Evolutionary conservation across 2,113 vertebrate genomes (phyloP).

Genomic region (Pseudolaguvia tuberculata): DNA sequence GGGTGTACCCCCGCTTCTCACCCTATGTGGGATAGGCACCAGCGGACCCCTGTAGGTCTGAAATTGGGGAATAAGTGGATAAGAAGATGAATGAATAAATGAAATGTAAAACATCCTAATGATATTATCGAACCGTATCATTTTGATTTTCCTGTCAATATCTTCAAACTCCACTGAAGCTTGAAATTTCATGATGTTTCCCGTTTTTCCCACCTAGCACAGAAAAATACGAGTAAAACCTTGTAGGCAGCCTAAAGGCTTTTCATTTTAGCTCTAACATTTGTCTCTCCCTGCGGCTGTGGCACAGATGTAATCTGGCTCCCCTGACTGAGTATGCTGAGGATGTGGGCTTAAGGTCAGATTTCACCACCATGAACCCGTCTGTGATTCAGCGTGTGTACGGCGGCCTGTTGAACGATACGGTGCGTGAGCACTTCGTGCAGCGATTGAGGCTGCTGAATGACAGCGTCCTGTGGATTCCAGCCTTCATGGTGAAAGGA

Average conservation of each 20-base stretch:
- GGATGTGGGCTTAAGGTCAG: constrained; percentile 83
- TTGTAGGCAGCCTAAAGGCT: constrained; percentile 10
- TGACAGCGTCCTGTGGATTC: constrained; percentile 87
- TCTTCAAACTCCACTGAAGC: background rate
- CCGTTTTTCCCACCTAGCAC: background rate
- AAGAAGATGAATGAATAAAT: background rate
- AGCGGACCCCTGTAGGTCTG: too few relatives aligned
- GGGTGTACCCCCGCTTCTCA: too few relatives aligned
- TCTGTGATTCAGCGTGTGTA: constrained; percentile 86
- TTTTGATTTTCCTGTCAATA: background rate
- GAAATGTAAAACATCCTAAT: background rate
- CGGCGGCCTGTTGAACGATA: constrained; percentile 79
- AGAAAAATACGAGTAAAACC: constrained; percentile 3
- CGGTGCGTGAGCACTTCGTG: constrained; percentile 78
- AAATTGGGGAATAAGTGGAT: too few relatives aligned
- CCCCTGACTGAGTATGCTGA: constrained; percentile 78
- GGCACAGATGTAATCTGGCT: constrained; percentile 82
- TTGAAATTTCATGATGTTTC: background rate
- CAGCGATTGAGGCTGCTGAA: constrained; percentile 80
- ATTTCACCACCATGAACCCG: constrained; percentile 92
- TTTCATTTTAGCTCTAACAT: constrained; percentile 15
- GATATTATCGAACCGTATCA: background rate
- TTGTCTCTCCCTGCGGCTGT: constrained; percentile 19
- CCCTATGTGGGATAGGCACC: too few relatives aligned
- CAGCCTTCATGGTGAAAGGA: constrained; percentile 89